phyloP scores from a whole-genome alignment of 1,140 invertebrate species.

The Aphaenogaster floridana region DNA sequence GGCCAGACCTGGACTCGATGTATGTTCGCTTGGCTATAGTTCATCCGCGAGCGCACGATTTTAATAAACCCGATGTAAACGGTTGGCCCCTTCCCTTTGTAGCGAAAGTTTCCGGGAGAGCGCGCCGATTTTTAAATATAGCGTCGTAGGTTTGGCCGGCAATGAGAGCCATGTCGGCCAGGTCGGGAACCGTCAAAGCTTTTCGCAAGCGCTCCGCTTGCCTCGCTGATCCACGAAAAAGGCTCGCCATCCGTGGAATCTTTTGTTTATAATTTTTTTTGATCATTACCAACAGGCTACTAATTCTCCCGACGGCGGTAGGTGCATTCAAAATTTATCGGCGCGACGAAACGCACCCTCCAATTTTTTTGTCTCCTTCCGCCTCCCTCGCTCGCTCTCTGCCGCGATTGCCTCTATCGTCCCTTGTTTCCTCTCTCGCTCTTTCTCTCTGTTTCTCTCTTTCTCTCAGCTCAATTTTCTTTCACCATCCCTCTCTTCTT shows the following conservation, averaged over 20 bases:
- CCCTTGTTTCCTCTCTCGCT: not conserved
- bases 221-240: constrained; percentile 87
- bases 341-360: constrained; percentile 76
- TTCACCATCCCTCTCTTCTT: constrained; percentile 35
- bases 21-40: constrained; percentile 31
- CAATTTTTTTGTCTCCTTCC: constrained; percentile 69
- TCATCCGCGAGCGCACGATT: constrained; percentile 80
- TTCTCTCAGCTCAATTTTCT: constrained; percentile 36
- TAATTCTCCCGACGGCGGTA: constrained; percentile 81
- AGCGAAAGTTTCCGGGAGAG: constrained; percentile 85
- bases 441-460: constrained; percentile 6
- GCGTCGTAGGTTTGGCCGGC: constrained; percentile 83
- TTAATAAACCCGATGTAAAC: constrained; percentile 87
- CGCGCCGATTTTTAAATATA: constrained; percentile 87
- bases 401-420: constrained; percentile 41
- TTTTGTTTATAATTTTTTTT: constrained; percentile 87
- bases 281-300: constrained; percentile 86
- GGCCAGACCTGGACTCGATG: not conserved
- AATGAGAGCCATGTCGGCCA: constrained; percentile 73
- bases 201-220: constrained; percentile 83
- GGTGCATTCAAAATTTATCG: constrained; percentile 82
- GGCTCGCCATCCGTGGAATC: constrained; percentile 87
- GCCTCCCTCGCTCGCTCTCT: constrained; percentile 46
- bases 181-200: constrained; percentile 84
- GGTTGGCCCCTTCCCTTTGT: constrained; percentile 85